These are phyloP conservation scores for Porites australiensis DNA, from an alignment of 64 coral and sea anemone genomes.

Conservation along the genomic window DNA sequence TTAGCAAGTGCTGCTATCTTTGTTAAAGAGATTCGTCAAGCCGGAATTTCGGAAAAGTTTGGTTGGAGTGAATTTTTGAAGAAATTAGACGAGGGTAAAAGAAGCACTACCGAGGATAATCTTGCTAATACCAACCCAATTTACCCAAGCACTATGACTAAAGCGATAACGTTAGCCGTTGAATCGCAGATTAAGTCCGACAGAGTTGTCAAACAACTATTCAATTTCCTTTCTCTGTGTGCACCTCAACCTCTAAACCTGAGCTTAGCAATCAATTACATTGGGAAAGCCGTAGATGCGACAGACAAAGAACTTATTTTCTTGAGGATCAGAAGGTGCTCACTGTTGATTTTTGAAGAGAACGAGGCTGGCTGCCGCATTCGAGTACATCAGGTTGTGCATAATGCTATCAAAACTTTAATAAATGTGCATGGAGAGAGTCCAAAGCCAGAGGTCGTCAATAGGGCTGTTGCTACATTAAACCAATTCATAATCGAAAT, in stretches of 20 bases:
- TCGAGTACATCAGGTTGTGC: too few species aligned
- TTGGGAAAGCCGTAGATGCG: background rate
- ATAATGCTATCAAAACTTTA: too few species aligned
- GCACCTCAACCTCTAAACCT: background rate
- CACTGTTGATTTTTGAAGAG: background rate
- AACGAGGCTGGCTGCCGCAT: background rate
- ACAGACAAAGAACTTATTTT: background rate
- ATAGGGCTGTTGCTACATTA: background rate
- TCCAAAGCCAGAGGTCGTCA: background rate
- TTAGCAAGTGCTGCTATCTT: too few species aligned
- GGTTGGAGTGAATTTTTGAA: background rate
- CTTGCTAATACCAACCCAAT: background rate
- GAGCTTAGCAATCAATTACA: background rate
- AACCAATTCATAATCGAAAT: background rate
- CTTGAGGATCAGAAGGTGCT: background rate
- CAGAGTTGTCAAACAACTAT: background rate
- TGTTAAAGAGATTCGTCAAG: background rate
- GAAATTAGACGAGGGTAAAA: background rate
- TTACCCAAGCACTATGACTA: too few species aligned
- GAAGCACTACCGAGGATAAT: background rate
- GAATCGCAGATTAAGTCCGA: background rate
- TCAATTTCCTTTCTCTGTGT: background rate
- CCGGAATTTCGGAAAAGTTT: conserved; percentile 5
- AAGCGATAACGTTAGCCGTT: background rate
- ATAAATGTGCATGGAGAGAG: background rate